Percentiles rank a stretch among this genome's conserved stretches.
Conservation (phyloP, 2,113 vertebrate species). For the Gopherus flavomarginatus region DNA sequence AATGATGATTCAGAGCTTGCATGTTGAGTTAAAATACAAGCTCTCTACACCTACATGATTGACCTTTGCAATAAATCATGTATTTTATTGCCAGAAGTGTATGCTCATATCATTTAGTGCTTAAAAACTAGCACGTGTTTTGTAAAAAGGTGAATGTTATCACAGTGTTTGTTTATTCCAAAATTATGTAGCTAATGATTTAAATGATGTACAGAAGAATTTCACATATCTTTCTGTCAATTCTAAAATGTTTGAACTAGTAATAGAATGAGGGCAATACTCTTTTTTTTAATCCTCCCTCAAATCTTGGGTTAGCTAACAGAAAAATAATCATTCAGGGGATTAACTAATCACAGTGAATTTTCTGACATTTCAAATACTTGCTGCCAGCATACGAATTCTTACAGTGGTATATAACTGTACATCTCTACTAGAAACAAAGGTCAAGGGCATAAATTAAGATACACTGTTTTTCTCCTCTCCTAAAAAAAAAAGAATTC, state of each 20-base stretch:
- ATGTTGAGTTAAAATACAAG: conserved; percentile 76
- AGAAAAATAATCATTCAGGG: conserved; percentile 68
- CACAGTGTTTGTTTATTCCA: conserved; percentile 56
- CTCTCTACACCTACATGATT: conserved; percentile 65
- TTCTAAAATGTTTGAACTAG: conserved; percentile 64
- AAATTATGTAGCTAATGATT: conserved; percentile 62
- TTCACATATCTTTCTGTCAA: conserved; percentile 53
- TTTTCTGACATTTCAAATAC: conserved; percentile 77
- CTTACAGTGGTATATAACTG: conserved; percentile 68
- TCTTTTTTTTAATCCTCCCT: conserved; percentile 38
- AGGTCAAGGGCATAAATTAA: conserved; percentile 82
- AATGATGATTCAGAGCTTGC: conserved; percentile 75
- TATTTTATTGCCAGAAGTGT: conserved; percentile 74
- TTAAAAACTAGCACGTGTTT: conserved; percentile 69
- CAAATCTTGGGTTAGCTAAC: conserved; percentile 54
- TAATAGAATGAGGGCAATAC: conserved; percentile 36
- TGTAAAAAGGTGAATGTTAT: conserved; percentile 46
- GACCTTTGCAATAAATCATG: conserved; percentile 80
- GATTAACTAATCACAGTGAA: conserved; percentile 72
- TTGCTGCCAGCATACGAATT: conserved; percentile 71
- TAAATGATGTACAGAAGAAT: conserved; percentile 61
- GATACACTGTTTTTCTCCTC: conserved; percentile 58
- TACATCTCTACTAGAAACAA: conserved; percentile 76
- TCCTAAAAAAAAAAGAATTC: conserved; percentile 36
- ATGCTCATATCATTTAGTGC: conserved; percentile 65